A percentile compares a stretch with the other conserved stretches of the same genome.
These are phyloP conservation scores for Tetrapedia diversipes DNA, from an alignment of 2,888 invertebrate species.

Conservation along the genomic window DNA sequence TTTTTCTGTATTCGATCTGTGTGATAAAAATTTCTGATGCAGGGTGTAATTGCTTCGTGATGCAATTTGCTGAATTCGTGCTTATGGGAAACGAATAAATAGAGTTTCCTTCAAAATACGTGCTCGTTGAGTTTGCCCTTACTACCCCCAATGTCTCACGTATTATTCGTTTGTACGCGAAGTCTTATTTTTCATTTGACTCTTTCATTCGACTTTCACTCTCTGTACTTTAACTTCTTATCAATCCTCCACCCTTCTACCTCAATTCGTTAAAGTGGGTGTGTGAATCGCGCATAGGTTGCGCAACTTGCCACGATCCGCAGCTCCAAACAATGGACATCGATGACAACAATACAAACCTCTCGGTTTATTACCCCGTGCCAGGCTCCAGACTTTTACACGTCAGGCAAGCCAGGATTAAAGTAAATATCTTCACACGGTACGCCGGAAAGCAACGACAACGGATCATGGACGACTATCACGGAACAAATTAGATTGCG, in stretches of 20 bases:
- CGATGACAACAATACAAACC: constrained; percentile 25
- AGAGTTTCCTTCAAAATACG: too few species aligned
- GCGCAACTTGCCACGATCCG: not conserved
- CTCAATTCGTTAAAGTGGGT: not conserved
- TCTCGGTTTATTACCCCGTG: constrained; percentile 15
- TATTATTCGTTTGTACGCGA: too few species aligned
- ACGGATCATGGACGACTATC: too few species aligned
- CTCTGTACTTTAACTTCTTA: not conserved
- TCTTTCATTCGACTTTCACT: not conserved
- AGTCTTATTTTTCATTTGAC: not conserved
- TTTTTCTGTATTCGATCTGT: too few species aligned
- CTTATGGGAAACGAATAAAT: too few species aligned
- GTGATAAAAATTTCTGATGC: too few species aligned
- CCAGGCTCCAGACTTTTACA: constrained; percentile 1
- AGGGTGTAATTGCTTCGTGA: too few species aligned
- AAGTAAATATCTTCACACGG: constrained; percentile 3
- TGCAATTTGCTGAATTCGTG: too few species aligned
- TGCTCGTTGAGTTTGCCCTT: too few species aligned
- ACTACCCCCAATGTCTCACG: too few species aligned
- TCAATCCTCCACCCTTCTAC: not conserved
- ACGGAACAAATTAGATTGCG: constrained; percentile 12
- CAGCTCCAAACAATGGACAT: constrained; percentile 15
- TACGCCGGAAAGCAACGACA: constrained; percentile 18
- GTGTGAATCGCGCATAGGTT: not conserved
- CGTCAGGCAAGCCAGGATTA: not conserved